Evolutionary conservation across 1,140 invertebrate genomes (phyloP), one percentile per base, ranked within the genome.

Genomic region (Monomorium pharaonis): DNA sequence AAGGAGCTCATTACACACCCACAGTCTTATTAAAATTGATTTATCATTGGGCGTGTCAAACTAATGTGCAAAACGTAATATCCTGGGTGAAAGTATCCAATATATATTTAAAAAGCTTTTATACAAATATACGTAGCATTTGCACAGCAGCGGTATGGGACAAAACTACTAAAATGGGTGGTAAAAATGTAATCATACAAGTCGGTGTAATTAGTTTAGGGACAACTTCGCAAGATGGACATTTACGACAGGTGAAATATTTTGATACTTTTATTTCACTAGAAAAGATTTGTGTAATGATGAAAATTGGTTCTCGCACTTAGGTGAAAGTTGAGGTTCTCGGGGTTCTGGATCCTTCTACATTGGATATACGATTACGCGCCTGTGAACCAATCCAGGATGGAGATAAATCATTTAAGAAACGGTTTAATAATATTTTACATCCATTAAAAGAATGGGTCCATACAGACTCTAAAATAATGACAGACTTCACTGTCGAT

Each of bases 41-140:
- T 37, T 98, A 98, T 93, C 98, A 98, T 92, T 98, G 98, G 98
- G 96, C 97, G 0, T 98, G 98, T 92, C 98, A 98, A 91, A 98
- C 98, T 0, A 97, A 97, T 78, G 97, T 98, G 14, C 97, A 97
- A 90, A 98, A 98, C 92, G 97, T 98, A 14, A 96, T 98, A 0
- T 97, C 98, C 62, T 98, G 98, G 98, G 97, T 98, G 0, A 98
- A 98, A 95, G 97, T 97, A 0, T 96, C 97, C 65, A 97, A 97
- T 90, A 93, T 97, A 10, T 97, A 97, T 90, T 96, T 98, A 0
- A 97, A 97, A 92, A 97, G 97, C 16, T 96, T 98, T 85, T 98
- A 97, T 86, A 97, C 97, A 0, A 97, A 97, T 96, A 93, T 98
- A 49, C 95, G 98, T 62, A 97, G 97, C 14, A 94, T 97, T 67